Base-by-base conservation (phyloP, 2,797 vertebrate genomes). In the Mallotus villosus region DNA sequence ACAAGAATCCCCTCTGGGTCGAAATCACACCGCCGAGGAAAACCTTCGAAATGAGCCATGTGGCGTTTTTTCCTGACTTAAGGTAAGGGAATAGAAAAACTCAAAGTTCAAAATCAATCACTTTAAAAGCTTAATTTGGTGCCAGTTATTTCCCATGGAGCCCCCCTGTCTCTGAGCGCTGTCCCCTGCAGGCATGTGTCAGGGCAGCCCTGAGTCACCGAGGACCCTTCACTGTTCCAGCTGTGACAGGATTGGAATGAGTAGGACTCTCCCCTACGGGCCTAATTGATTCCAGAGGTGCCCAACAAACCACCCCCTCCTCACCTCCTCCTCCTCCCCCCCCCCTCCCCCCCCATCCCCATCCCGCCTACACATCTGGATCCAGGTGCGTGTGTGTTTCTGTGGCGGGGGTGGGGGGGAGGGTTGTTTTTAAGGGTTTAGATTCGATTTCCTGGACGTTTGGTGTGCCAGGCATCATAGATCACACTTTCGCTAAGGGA, bases 251-350 rank as follows among this genome's bases (percentile, higher is more conserved):
- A 61, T 5, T 29, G 21, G 29, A 75, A 73, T 59, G 57, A 79
- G 25, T n/a, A 29, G 46, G 9, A 51, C 60, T 61, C 11, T 58
- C 51, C 67, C 37, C 67, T 21, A 27, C 63, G 29, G 67, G 51
- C 67, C 68, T 63, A 63, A 79, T 73, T 73, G 70, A 73, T 59
- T 73, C 70, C 68, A 74, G 64, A 58, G 66, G 49, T 49, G 58
- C 24, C 27, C 34, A 51, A 5, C 21, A 37, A 59, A 22, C 60
- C 55, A 0, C 22, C 75, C 41, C 62, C 41, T 14, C 63, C 24
- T 67, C 21, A 9, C 57, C 9, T 14, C 53, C 64, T 22, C 6
- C 22, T 32, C 41, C 32, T 41, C 3, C 34, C 63, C 25, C 61
- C 17, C 61, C 6, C 61, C 12, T 27, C 11, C 2, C 8, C 34